phyloP scores from a whole-genome alignment of 2,113 vertebrate species.

The Picathartes gymnocephalus region DNA sequence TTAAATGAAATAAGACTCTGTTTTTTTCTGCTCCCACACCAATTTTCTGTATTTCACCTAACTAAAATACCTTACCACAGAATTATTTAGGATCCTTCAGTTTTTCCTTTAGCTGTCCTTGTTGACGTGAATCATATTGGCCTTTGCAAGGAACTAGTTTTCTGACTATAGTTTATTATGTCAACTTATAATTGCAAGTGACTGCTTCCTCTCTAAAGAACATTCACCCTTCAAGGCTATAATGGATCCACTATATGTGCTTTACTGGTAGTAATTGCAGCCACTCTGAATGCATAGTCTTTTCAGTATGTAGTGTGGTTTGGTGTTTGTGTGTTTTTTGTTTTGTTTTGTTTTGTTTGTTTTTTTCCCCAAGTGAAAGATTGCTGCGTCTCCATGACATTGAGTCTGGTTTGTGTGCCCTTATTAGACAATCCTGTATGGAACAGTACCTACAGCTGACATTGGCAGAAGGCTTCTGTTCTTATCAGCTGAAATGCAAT shows the following conservation, averaged over 20 bases:
- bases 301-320: background rate
- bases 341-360: background rate
- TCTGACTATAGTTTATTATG: background rate
- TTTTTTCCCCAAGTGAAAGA: background rate
- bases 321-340: background rate
- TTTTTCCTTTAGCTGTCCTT: background rate
- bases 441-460: background rate
- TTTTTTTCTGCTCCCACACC: background rate
- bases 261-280: background rate
- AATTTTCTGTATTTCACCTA: background rate
- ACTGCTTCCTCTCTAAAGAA: background rate
- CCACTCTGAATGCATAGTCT: background rate
- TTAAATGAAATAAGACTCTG: background rate
- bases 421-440: background rate
- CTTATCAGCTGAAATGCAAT: background rate
- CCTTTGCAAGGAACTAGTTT: background rate
- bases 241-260: accelerated
- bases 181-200: background rate
- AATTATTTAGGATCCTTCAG: background rate
- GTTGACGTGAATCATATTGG: background rate
- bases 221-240: background rate
- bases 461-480: background rate
- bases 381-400: background rate
- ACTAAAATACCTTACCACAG: background rate
- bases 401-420: background rate